Evolutionary conservation across 2,888 invertebrate genomes (phyloP), one percentile per base, ranked within the genome.

Genomic region (Drosophila antonietae): DNA sequence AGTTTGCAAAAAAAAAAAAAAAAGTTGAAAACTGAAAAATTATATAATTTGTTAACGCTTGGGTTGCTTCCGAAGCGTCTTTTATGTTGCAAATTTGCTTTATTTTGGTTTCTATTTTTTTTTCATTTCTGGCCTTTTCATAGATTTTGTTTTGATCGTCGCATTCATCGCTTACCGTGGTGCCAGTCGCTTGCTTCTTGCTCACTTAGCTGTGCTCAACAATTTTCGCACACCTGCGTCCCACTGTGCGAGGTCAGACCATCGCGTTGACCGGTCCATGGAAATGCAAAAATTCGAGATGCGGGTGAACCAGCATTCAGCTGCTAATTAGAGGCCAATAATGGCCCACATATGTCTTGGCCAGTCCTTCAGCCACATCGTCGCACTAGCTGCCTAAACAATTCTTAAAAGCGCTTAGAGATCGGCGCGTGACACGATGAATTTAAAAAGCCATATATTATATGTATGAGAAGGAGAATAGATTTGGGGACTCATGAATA

Each of bases 181-280:
- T 8, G 12, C 47, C 20, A 71, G 37, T 15, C 3, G 3, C 23
- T 9, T 23, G 52, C 43, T 1, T 0, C 9, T 2, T 10, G 14
- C n/a, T 18, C 8, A 9, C 57, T 23, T 15, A 12, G 49, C 39
- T 8, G 39, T 28, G 20, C 15, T 35, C 14, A 8, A 3, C 58
- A 10, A 41, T 56, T 52, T 46, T 52, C 43, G 51, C 43, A 18
- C 10, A 20, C n/a, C 61, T 7, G 12, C n/a, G 44, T 9, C 35
- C 83, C 81, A 84, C 68, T 82, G 83, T 85, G 83, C 81, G 87
- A 83, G 83, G 83, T 83, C 81, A 82, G 53, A 56, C 31, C 64
- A 28, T 12, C n/a, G 66, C 65, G 73, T 53, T 65, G 60, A 49
- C 39, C 60, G 60, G 59, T 47, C 77, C 73, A 31, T 41, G 55